These are phyloP conservation scores for Ormyrus rosae DNA, from an alignment of 2,888 invertebrate genomes.

Conservation along the genomic window DNA sequence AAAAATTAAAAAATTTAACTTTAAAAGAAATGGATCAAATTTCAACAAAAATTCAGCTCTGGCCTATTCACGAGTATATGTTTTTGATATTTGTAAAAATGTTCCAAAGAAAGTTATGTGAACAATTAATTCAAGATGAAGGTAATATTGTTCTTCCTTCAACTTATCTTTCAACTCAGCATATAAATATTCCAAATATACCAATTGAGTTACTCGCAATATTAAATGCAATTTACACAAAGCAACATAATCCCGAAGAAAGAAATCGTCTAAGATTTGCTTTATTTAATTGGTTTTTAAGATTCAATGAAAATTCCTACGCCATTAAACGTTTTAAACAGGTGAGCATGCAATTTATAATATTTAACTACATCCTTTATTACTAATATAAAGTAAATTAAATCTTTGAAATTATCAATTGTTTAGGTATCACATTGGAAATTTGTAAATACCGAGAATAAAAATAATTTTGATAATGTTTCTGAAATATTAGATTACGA, in stretches of 20 bases:
- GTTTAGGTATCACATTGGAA: conserved; percentile 60
- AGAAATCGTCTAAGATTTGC: conserved; percentile 60
- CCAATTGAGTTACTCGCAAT: conserved; percentile 65
- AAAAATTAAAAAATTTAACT: background rate
- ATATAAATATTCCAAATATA: conserved; percentile 65
- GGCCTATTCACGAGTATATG: conserved; percentile 80
- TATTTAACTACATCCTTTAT: background rate
- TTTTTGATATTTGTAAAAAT: conserved; percentile 72
- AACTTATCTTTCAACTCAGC: conserved; percentile 53
- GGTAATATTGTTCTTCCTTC: conserved; percentile 10
- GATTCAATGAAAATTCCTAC: conserved; percentile 62
- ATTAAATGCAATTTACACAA: conserved; percentile 58
- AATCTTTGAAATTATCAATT: too few relatives aligned
- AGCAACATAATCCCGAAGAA: conserved; percentile 50
- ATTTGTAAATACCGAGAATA: conserved; percentile 46
- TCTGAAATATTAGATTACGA: background rate
- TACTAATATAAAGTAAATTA: too few relatives aligned
- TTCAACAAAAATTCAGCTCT: conserved; percentile 74
- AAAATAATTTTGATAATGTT: conserved; percentile 23
- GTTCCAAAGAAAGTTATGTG: conserved; percentile 61
- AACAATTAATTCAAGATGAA: conserved; percentile 29
- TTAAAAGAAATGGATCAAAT: conserved; percentile 62
- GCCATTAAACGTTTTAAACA: conserved; percentile 60
- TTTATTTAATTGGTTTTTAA: conserved; percentile 61
- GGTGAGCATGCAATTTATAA: conserved; percentile 19